A percentile compares a stretch with the other conserved stretches of the same genome.
These are phyloP conservation scores for Hapalemur alaotrensis DNA, from an alignment of 2,797 vertebrate species.

Conservation along the genomic window DNA sequence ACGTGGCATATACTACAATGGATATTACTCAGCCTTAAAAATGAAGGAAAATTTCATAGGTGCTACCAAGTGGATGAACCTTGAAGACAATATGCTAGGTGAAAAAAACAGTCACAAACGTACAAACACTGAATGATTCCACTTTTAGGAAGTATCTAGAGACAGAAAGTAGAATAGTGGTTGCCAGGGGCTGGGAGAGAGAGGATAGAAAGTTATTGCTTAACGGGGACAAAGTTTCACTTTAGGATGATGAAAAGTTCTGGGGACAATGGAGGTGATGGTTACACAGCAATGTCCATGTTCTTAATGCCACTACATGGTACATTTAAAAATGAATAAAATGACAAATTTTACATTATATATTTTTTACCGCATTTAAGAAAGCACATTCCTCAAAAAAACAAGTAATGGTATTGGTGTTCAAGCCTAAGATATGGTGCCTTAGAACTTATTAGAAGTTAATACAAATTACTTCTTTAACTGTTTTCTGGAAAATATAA, in stretches of 20 bases:
- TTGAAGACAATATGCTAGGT: not conserved
- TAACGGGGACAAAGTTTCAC: not conserved
- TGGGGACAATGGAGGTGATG: not conserved
- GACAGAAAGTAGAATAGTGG: not conserved
- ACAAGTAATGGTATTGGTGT: not conserved
- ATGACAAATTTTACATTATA: not conserved
- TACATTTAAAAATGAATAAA: not conserved
- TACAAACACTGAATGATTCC: not conserved
- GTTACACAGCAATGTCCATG: not conserved
- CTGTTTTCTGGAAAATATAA: not conserved
- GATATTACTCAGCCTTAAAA: not conserved
- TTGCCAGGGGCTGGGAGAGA: too few species aligned
- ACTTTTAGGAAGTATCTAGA: not conserved
- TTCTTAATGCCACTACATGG: not conserved
- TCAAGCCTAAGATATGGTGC: not conserved
- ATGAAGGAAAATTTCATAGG: not conserved
- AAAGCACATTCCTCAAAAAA: not conserved
- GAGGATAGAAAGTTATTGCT: accelerated
- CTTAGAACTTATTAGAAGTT: not conserved
- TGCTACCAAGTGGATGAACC: not conserved
- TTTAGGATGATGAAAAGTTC: not conserved
- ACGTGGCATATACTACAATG: not conserved
- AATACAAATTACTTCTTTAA: not conserved
- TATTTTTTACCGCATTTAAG: not conserved
- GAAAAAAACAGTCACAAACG: not conserved